Evolutionary conservation across 2,888 invertebrate species (phyloP), one percentile per base, ranked within the genome.

Genomic region (Aphodius sticticus): DNA sequence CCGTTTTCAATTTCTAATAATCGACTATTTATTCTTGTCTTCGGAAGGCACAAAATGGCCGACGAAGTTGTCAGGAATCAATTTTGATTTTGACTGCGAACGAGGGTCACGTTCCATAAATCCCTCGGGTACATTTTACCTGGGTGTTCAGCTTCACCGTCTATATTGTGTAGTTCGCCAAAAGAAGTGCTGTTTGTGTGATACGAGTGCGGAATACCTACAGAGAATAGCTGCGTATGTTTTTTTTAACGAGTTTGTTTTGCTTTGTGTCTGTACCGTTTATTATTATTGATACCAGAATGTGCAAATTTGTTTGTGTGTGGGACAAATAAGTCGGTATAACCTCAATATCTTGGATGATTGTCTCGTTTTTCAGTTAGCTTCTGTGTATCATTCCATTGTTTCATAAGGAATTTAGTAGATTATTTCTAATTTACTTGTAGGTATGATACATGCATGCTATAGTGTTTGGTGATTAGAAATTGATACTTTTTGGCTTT

Each of bases 31-130:
- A 80, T 81, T 83, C 81, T 81, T 81, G 82, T 82, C 81, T 72
- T 81, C 79, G 81, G 81, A 77, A 80, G 82, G 82, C 83, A 86
- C 89, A 89, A 89, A 88, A 89, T 89, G 89, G 89, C 88, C 88
- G 88, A 88, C 88, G 82, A 82, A 79, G 82, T 83, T 85, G 87
- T 85, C 86, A 86, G 85, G 87, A 87, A 87, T 88, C 87, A 88
- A 88, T 88, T 88, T 87, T 86, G 85, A 83, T 86, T 86, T 86
- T 84, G 81, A 79, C 77, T 81, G 74, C 1, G 53, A 53, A 53
- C 9, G 7, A 71, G 81, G 76, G 78, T 80, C 80, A 79, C 78
- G 77, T 81, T 80, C 72, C 74, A 70, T 36, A 72, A 76, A 71
- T 75, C 26, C 69, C 53, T 35, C 15, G 70, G 78, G 53, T 53